Base-by-base conservation (phyloP, 2,888 invertebrate species). In the Heliconius aoede region DNA sequence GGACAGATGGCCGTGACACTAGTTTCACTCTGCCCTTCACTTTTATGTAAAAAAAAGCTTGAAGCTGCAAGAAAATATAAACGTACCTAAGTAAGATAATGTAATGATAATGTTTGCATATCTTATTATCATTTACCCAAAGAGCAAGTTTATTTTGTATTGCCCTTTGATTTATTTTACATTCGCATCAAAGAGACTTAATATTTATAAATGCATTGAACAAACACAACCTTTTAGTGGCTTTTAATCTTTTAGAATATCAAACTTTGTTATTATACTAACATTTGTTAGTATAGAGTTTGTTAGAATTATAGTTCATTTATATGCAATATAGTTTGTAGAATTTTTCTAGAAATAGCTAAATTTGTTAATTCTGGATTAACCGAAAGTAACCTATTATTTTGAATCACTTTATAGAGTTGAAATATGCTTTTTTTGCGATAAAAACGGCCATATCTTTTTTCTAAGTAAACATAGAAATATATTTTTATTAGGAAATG, bases 171-270 rank as follows among this genome's bases (percentile, higher is more conserved):
- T 68, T 68, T 68, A 68, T n/a, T 68, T 68, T 28, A 68, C 51
- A 51, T 68, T 68, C 51, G 51, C 51, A 51, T 68, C 51, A 51
- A 68, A 51, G n/a, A 13, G 46, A 51, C 30, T 68, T 46, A 51
- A 51, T 51, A 68, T 68, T 68, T 28, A 68, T 51, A 51, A 68
- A 68, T 65, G 40, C n/a, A 15, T 65, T 65, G 24, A 9, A 51
- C 11, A 68, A 68, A 68, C 51, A 68, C 28, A n/a, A 68, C 51
- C 46, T 68, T 51, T 51, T 51, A 46, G 51, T 51, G 30, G 30
- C 28, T 65, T 36, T 24, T 26, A 65, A 65, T 40, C 24, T 65
- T 8, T 40, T 65, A 24, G 7, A 64, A 65, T 65, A 24, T 65
- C 36, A 24, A 65, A 40, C 8, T 65, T 65, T 65, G 40, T 32